Percentiles rank a stretch among this genome's conserved stretches.
Conservation (phyloP, 1,140 invertebrate genomes). For the Eumaeus atala region DNA sequence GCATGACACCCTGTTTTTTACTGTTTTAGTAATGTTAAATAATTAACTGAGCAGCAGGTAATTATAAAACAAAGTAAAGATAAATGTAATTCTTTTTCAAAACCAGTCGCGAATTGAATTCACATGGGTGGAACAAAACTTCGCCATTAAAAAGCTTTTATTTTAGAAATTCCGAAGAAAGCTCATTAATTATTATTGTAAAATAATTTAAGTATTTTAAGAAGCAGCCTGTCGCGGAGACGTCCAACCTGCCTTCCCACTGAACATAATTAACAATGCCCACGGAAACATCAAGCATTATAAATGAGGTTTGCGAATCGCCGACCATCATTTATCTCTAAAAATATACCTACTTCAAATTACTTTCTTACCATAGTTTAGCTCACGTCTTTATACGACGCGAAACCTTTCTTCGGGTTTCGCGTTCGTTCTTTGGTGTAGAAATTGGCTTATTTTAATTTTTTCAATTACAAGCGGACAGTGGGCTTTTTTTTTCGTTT, state of each 20-base stretch:
- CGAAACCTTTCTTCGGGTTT: too few relatives aligned
- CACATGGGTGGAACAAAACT: neutral
- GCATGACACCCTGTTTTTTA: too few relatives aligned
- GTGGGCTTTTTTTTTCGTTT: too few relatives aligned
- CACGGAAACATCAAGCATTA: constrained; percentile 41
- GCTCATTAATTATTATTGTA: constrained; percentile 47
- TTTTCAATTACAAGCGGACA: too few relatives aligned
- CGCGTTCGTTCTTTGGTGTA: too few relatives aligned
- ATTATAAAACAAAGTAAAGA: too few relatives aligned
- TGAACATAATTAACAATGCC: constrained; percentile 56
- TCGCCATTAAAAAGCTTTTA: constrained; percentile 15
- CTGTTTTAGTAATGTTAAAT: too few relatives aligned
- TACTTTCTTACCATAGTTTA: neutral
- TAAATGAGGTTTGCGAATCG: constrained; percentile 38
- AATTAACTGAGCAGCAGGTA: too few relatives aligned
- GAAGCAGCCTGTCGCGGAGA: constrained; percentile 30
- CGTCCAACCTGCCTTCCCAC: constrained; percentile 38
- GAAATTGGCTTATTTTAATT: too few relatives aligned
- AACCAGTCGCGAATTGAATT: neutral
- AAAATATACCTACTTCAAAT: neutral
- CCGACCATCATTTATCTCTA: constrained; percentile 12
- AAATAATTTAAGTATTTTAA: constrained; percentile 44
- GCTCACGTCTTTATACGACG: too few relatives aligned
- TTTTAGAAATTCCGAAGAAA: constrained; percentile 12
- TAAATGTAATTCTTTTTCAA: too few relatives aligned